Evolutionary conservation across 2,113 vertebrate species (phyloP).

Genomic region (Apus apus): DNA sequence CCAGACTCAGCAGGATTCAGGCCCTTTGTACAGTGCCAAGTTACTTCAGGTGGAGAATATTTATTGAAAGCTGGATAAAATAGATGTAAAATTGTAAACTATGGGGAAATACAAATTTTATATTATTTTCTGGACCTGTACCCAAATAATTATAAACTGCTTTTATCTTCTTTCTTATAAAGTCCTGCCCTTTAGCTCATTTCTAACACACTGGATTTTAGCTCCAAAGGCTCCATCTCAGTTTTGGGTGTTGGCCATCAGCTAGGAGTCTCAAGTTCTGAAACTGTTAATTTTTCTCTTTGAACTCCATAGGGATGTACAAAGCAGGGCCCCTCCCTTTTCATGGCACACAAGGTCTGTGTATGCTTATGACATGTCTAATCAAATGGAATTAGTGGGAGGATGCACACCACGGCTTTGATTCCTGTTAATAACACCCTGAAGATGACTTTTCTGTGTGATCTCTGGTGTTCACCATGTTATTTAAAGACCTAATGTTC

Average conservation of each 20-base stretch:
- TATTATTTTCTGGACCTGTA: background rate
- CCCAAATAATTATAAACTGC: background rate
- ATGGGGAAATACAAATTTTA: background rate
- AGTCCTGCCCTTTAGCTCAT: background rate
- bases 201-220: background rate
- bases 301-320: background rate
- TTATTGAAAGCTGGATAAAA: background rate
- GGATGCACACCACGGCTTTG: background rate
- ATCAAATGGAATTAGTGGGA: slow-evolving; percentile 41
- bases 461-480: slow-evolving; percentile 42
- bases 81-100: background rate
- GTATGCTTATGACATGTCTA: slow-evolving; percentile 24
- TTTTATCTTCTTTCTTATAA: background rate
- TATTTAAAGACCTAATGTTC: slow-evolving; percentile 66
- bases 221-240: background rate
- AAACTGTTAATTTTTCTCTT: background rate
- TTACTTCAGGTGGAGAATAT: background rate
- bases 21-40: background rate
- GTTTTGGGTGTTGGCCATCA: background rate
- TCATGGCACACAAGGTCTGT: background rate
- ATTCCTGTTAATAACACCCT: slow-evolving; percentile 31
- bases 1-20: fast-evolving
- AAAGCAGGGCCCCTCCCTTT: background rate
- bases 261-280: background rate
- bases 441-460: slow-evolving; percentile 2